Percentiles rank a stretch among this genome's conserved stretches.
Evolutionary conservation across 1,140 invertebrate genomes (phyloP).

Genomic region (Solenopsis fugax): DNA sequence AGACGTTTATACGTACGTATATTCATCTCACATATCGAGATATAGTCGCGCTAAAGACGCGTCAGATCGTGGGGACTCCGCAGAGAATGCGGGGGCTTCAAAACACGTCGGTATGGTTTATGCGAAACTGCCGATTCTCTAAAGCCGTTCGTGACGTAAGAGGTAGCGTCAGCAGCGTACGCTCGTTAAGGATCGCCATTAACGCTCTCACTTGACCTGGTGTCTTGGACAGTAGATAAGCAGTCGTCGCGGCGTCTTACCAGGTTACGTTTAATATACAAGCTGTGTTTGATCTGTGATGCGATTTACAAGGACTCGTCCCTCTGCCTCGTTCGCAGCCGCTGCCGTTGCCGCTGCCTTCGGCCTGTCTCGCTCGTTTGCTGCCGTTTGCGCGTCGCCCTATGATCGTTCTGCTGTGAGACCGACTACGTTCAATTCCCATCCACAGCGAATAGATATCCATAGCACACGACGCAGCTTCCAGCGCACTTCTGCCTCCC

Average conservation of each 20-base stretch:
- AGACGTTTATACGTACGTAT: not conserved
- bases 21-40: conserved; percentile 28
- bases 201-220: conserved; percentile 9
- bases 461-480: conserved; percentile 77
- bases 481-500: conserved; percentile 54
- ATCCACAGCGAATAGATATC: conserved; percentile 79
- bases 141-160: not conserved
- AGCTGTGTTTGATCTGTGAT: conserved; percentile 86
- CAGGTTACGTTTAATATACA: conserved; percentile 86
- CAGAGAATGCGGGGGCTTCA: not conserved
- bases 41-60: conserved; percentile 16
- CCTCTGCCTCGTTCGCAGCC: conserved; percentile 46
- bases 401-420: conserved; percentile 87
- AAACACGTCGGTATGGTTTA: not conserved
- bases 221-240: conserved; percentile 75
- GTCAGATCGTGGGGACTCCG: conserved; percentile 42
- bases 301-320: conserved; percentile 85
- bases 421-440: conserved; percentile 81
- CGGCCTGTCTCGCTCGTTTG: conserved; percentile 72
- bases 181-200: not conserved
- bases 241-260: conserved; percentile 70
- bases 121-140: not conserved
- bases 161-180: not conserved
- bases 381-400: conserved; percentile 83
- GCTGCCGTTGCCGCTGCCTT: conserved; percentile 1